Conservation (phyloP, 2,888 invertebrate genomes). For the Acholoe squamosa region DNA sequence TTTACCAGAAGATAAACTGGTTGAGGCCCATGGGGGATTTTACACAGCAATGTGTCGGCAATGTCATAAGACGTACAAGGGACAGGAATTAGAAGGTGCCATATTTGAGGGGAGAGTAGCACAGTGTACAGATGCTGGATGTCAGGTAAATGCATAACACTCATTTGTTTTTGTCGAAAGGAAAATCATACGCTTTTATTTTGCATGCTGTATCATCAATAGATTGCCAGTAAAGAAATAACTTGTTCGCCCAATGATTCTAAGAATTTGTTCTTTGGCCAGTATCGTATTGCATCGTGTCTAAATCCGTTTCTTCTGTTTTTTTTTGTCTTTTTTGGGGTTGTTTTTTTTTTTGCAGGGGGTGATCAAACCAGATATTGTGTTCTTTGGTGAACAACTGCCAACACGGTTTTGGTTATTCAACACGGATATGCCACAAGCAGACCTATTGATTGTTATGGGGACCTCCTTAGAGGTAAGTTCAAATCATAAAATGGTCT, state of each 20-base stretch:
- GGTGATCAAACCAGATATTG: slow-evolving; percentile 71
- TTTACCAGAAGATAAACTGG: slow-evolving; percentile 69
- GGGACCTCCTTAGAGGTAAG: slow-evolving; percentile 72
- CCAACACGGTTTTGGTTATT: slow-evolving; percentile 67
- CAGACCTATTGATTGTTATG: slow-evolving; percentile 70
- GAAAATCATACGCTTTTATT: too few relatives aligned
- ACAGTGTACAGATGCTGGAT: not conserved
- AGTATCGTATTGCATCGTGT: too few relatives aligned
- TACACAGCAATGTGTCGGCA: slow-evolving; percentile 66
- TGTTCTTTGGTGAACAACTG: slow-evolving; percentile 72
- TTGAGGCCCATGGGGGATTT: slow-evolving; percentile 71
- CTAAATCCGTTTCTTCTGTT: too few relatives aligned
- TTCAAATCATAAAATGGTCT: too few relatives aligned
- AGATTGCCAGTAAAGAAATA: too few relatives aligned
- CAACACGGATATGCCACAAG: slow-evolving; percentile 67
- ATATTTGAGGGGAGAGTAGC: slow-evolving; percentile 16
- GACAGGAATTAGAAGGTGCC: slow-evolving; percentile 66
- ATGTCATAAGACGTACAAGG: slow-evolving; percentile 63
- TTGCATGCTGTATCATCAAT: too few relatives aligned
- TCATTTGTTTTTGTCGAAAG: too few relatives aligned
- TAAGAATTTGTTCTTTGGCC: too few relatives aligned
- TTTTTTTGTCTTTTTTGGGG: too few relatives aligned
- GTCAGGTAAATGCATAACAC: slow-evolving; percentile 26
- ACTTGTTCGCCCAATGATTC: too few relatives aligned
- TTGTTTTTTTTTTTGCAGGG: slow-evolving; percentile 65